Conservation (phyloP, 2,113 vertebrate species). For the Montifringilla adamsi region DNA sequence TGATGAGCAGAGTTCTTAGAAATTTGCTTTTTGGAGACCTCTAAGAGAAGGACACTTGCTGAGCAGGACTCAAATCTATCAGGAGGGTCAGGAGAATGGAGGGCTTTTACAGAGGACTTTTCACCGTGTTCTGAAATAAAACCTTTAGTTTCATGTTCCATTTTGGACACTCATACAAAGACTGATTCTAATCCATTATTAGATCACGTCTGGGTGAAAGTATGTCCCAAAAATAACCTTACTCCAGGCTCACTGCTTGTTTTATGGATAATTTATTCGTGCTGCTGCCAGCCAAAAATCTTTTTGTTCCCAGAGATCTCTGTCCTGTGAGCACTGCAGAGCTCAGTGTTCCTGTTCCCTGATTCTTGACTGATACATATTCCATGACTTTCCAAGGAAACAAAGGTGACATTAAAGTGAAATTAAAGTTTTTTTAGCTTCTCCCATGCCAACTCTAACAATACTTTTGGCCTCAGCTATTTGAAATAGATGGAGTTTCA, state of each 20-base stretch:
- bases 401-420: neutral
- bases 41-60: neutral
- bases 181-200: neutral
- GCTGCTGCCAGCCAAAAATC: neutral
- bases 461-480: neutral
- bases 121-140: neutral
- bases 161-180: neutral
- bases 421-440: neutral
- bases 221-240: neutral
- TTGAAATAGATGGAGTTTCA: neutral
- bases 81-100: neutral
- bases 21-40: neutral
- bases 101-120: neutral
- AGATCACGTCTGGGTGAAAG: neutral
- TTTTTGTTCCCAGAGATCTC: neutral
- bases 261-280: neutral
- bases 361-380: fast-evolving
- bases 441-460: neutral
- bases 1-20: neutral
- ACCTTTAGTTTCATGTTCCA: neutral
- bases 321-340: neutral
- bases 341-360: neutral
- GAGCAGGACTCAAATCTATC: too few species aligned
- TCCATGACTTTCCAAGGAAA: neutral
- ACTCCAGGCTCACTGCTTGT: neutral